Percentiles rank a stretch among this genome's conserved stretches.
Conservation (phyloP, 2,888 invertebrate genomes). For the Mythimna ferrago region DNA sequence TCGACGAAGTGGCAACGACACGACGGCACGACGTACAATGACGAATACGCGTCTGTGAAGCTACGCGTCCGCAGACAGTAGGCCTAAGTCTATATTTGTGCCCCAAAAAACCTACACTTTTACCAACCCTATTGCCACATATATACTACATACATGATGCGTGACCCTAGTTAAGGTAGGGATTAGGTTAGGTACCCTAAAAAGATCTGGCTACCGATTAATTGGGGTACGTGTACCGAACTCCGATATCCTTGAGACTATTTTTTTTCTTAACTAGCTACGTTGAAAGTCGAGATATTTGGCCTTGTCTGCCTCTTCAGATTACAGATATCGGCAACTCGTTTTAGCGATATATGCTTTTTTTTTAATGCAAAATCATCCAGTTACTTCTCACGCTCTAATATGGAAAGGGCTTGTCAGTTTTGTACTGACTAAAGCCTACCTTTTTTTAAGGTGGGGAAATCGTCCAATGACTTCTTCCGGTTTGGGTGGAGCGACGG, state of each 20-base stretch:
- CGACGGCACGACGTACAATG: too few species aligned
- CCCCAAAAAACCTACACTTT: background rate
- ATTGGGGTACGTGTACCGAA: slow-evolving; percentile 9
- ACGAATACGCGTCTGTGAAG: too few species aligned
- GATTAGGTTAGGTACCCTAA: slow-evolving; percentile 16
- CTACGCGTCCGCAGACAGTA: too few species aligned
- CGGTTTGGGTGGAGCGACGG: too few species aligned
- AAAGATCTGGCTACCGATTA: slow-evolving; percentile 27
- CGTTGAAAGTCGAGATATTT: background rate
- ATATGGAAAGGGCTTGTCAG: too few species aligned
- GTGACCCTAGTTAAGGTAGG: slow-evolving; percentile 4
- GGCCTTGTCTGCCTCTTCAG: background rate
- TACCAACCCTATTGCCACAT: background rate
- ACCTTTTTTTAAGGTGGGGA: too few species aligned
- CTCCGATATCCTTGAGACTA: slow-evolving; percentile 2
- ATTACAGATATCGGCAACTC: background rate
- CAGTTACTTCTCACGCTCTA: too few species aligned
- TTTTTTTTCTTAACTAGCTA: background rate
- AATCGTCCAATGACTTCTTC: too few species aligned
- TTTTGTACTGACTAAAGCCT: too few species aligned
- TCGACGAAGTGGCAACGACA: too few species aligned
- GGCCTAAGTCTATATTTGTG: background rate
- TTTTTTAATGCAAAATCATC: too few species aligned
- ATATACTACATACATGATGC: background rate
- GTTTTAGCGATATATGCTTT: too few species aligned